Base-by-base conservation (phyloP, 2,113 vertebrate genomes). In the Boleophthalmus pectinirostris region DNA sequence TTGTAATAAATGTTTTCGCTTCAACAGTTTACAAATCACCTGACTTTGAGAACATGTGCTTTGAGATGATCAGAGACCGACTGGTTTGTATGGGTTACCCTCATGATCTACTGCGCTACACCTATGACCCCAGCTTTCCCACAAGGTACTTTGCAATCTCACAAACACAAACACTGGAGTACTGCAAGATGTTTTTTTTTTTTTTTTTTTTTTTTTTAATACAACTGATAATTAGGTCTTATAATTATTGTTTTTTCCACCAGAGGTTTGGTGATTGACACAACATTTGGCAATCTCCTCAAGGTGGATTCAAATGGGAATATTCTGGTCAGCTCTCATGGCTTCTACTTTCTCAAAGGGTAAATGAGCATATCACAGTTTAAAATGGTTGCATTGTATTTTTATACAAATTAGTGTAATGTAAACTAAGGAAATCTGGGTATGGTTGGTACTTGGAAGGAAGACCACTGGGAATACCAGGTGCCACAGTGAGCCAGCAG, bases 251-350 rank as follows among this genome's bases (percentile, higher is more conserved):
- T 20, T 14, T 18, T 67, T 10, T 43, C 15, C 23, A 6, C 12
- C 86, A 96, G 96, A 67, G 95, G 95, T 6, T 88, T 98, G 78
- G 93, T 95, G 74, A 95, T 95, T 0, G 95, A 96, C 43, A 91
- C 80, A 10, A 84, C 70, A 0, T 93, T 84, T 0, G 95, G 97
- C 21, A 97, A 96, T 82, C 89, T 96, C 73, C 93, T 98, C 87
- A 97, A 96, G 87, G 94, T 96, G 82, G 95, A 96, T 45, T 89
- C 94, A 5, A 95, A 96, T 0, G 95, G 96, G 25, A 97, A 95
- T 18, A 82, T 96, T 75, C 88, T 96, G 70, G 89, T 95, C 56
- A 95, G 94, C 57, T 90, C 87, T 25, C 95, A 95, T 0, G 95
- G 95, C 68, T 96, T 97, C 86, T 65, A 56, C 46, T 94, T 96